Conservation (phyloP, 2,113 vertebrate species). For the Lepisosteus oculatus region DNA sequence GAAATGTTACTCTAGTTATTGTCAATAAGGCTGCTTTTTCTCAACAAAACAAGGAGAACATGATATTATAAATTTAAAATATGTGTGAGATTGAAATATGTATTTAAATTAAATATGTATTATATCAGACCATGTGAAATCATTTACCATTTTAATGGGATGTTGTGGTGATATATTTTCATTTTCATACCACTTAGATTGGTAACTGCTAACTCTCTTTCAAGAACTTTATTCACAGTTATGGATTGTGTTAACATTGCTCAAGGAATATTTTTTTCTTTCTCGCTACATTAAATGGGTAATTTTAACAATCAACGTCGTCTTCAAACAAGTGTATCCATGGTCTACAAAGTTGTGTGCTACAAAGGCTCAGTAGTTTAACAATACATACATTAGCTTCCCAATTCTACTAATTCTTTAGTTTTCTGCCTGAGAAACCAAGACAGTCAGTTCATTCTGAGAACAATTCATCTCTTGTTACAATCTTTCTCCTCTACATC, state of each 20-base stretch:
- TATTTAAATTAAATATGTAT: no score
- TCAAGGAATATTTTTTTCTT: no score
- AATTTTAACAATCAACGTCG: background rate
- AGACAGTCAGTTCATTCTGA: constrained; percentile 23
- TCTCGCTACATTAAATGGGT: constrained; percentile 10
- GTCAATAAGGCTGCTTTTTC: no score
- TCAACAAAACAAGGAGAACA: no score
- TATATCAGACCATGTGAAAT: no score
- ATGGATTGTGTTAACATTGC: background rate
- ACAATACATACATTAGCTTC: constrained; percentile 24
- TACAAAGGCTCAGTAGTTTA: constrained; percentile 7
- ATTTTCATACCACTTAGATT: no score
- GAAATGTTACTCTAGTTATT: no score
- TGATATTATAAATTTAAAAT: no score
- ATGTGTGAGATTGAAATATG: no score
- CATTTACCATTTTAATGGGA: no score
- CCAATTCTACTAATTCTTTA: constrained; percentile 16
- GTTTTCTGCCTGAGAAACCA: constrained; percentile 24
- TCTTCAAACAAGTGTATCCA: constrained; percentile 12
- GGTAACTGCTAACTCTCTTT: no score
- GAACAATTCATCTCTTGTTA: constrained; percentile 49
- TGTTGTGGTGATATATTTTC: no score
- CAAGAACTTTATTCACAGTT: background rate
- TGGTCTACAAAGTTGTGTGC: background rate
- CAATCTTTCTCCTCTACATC: constrained; percentile 37